phyloP scores from a whole-genome alignment of 2,888 invertebrate species.

The Aspidapion aeneum region DNA sequence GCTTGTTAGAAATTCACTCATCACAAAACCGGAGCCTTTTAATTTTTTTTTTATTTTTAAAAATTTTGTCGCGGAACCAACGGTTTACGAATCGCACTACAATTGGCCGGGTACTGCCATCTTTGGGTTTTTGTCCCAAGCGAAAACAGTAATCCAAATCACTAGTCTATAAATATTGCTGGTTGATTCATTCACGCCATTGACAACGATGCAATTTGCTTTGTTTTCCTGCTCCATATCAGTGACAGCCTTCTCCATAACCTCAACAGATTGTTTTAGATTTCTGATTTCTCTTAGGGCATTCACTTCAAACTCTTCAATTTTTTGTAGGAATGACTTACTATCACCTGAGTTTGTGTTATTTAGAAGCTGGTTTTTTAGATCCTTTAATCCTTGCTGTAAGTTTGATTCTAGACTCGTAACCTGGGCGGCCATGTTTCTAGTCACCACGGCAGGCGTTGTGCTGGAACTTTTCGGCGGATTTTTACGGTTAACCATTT shows the following conservation, averaged over 20 bases:
- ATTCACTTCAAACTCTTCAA: neutral
- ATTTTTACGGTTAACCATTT: neutral
- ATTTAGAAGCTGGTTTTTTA: neutral
- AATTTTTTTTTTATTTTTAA: neutral
- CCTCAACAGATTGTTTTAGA: neutral
- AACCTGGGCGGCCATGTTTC: neutral
- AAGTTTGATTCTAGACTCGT: neutral
- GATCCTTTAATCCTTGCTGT: neutral
- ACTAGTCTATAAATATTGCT: neutral
- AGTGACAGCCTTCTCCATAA: neutral
- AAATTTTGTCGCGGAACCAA: neutral
- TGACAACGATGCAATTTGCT: neutral
- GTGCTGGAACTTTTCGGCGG: neutral
- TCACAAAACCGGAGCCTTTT: neutral
- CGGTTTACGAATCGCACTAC: neutral
- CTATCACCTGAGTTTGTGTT: neutral
- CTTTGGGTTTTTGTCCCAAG: neutral
- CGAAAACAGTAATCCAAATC: neutral
- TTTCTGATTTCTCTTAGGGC: neutral
- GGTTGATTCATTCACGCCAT: neutral
- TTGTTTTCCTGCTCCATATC: neutral
- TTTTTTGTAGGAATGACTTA: neutral
- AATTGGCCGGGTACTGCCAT: neutral
- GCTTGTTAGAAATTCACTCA: neutral
- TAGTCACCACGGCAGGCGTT: neutral